Evolutionary conservation across 2,888 invertebrate genomes (phyloP).

Genomic region (Muscina levida): DNA sequence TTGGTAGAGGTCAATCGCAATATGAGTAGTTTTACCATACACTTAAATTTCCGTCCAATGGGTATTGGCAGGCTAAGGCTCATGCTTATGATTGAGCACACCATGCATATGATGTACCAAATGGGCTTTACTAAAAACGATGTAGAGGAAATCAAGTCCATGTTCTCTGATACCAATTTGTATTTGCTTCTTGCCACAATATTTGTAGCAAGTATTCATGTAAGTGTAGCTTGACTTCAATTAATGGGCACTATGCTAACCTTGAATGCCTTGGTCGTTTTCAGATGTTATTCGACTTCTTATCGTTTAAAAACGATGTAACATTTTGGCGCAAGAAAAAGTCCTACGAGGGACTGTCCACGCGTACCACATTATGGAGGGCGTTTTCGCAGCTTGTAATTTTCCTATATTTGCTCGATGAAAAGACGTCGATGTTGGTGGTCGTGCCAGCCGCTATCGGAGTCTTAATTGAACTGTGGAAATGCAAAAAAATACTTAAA

Average conservation of each 20-base stretch:
- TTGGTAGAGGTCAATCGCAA: conserved; percentile 84
- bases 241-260: neutral
- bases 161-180: conserved; percentile 97
- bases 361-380: conserved; percentile 94
- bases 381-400: conserved; percentile 95
- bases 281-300: conserved; percentile 96
- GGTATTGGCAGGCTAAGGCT: conserved; percentile 89
- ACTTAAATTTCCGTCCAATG: conserved; percentile 87
- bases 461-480: conserved; percentile 97
- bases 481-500: conserved; percentile 94
- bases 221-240: conserved; percentile 83
- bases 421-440: conserved; percentile 94
- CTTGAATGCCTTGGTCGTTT: neutral
- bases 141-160: conserved; percentile 96
- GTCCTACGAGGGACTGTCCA: conserved; percentile 93
- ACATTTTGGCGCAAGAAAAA: conserved; percentile 94
- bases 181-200: conserved; percentile 94
- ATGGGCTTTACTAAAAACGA: conserved; percentile 91
- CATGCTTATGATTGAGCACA: conserved; percentile 88
- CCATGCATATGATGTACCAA: conserved; percentile 85
- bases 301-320: conserved; percentile 99
- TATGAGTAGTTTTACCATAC: conserved; percentile 84
- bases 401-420: conserved; percentile 94
- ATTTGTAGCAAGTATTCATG: conserved; percentile 94
- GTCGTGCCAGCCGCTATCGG: conserved; percentile 92